Conservation (phyloP, 2,797 vertebrate genomes). For the Pogonophryne albipinna region DNA sequence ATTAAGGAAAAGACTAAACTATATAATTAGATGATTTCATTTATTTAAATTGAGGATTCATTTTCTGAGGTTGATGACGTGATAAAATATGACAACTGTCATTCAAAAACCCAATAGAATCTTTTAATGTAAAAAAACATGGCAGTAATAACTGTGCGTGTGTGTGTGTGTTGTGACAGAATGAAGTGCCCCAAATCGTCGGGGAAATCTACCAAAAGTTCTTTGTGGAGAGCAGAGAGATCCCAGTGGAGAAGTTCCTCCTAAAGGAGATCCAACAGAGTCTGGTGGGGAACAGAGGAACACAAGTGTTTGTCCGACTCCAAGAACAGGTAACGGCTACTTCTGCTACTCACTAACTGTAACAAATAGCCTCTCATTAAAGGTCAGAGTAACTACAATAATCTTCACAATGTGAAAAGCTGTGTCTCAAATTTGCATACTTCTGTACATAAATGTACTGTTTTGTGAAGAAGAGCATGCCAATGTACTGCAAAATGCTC, state of each 20-base stretch:
- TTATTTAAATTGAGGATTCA: no score
- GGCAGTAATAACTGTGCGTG: background rate
- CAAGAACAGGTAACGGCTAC: slow-evolving; percentile 87
- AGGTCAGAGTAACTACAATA: background rate
- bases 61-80: no score
- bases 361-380: background rate
- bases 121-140: no score
- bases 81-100: no score
- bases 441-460: no score
- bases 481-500: no score
- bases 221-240: slow-evolving; percentile 97
- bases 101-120: no score
- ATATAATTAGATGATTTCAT: no score
- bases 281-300: slow-evolving; percentile 97
- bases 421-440: no score
- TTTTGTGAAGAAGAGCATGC: no score
- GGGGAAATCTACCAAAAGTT: slow-evolving; percentile 99
- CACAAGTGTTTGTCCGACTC: slow-evolving; percentile 93
- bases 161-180: slow-evolving; percentile 67
- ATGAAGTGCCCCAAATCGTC: slow-evolving; percentile 91
- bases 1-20: no score
- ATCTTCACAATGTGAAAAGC: no score
- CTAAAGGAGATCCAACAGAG: slow-evolving; percentile 99
- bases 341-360: background rate
- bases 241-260: slow-evolving; percentile 94